Base-by-base conservation (phyloP, 2,113 vertebrate genomes). In the Cololabis saira region DNA sequence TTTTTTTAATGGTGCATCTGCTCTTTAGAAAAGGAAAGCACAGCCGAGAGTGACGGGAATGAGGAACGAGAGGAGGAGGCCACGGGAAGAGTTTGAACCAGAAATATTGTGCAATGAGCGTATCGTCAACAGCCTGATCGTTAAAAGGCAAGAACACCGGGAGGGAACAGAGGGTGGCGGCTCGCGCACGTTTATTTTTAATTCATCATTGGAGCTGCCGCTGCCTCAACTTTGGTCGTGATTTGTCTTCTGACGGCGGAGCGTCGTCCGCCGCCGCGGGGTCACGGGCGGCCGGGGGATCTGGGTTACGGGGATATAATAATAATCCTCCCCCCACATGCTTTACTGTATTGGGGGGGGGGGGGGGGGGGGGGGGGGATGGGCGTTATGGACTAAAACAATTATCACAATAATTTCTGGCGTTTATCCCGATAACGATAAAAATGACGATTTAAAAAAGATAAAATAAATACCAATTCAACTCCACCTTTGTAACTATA, bases 221-320 rank as follows among this genome's bases (percentile, higher is more conserved):
- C 70, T 85, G 64, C 67, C 64, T 81, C 74, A 45, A 22, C 52
- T 60, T 51, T 30, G 62, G 64, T 58, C 77, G 56, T 30, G 41
- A 19, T 27, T 45, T 12, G 48, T 8, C 61, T 67, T 43, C 13
- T 58, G 8, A 14, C 40, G 52, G 43, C 52, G 52, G 67, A 64
- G 67, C 44, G 50, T 55, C 51, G 70, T 41, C 45, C 49, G 45
- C 16, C 4, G 16, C n/a, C n/a, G n/a, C n/a, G n/a, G n/a, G n/a
- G 76, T 50, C 78, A 14, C 78, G 79, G 64, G 80, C 75, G 67
- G 64, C 66, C 54, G 65, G 24, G 53, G 71, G 90, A 89, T 89
- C 84, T 91, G 54, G 90, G 89, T 85, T 88, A 87, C 60, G 66
- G 37, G n/a, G n/a, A n/a, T n/a, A n/a, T 72, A 87, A 86, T 79